A percentile compares a stretch with the other conserved stretches of the same genome.
These are phyloP conservation scores for Anabacerthia variegaticeps DNA, from an alignment of 2,797 vertebrate genomes.

Conservation along the genomic window DNA sequence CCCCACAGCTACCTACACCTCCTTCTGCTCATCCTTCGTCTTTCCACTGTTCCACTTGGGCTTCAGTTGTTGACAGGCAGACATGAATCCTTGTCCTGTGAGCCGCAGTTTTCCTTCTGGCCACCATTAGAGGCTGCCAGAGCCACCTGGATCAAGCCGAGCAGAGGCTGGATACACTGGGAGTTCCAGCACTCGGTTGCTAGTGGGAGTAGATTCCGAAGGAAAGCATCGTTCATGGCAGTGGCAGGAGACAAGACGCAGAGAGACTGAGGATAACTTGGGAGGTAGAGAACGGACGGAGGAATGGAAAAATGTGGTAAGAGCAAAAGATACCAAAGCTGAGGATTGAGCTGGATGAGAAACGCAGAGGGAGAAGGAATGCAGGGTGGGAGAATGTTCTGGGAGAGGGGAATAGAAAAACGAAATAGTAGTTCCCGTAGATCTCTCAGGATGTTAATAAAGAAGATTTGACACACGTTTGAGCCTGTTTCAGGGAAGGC, in stretches of 20 bases:
- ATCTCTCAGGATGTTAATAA: neutral
- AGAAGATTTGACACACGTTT: neutral
- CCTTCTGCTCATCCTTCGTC: neutral
- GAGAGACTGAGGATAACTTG: slow-evolving; percentile 35
- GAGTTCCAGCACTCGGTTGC: neutral
- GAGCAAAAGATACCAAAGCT: neutral
- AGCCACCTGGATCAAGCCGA: neutral
- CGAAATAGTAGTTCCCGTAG: neutral
- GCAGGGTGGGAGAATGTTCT: neutral
- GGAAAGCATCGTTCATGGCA: slow-evolving; percentile 8
- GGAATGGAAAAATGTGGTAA: slow-evolving; percentile 38
- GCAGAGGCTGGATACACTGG: neutral
- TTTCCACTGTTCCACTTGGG: neutral
- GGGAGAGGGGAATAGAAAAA: neutral
- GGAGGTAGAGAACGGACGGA: neutral
- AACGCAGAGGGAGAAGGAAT: neutral
- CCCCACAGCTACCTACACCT: slow-evolving; percentile 19
- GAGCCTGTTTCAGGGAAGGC: neutral
- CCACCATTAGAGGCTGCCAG: slow-evolving; percentile 28
- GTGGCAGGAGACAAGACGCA: neutral
- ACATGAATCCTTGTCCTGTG: neutral
- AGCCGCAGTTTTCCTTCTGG: neutral
- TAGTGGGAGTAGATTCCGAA: neutral
- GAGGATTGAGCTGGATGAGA: neutral
- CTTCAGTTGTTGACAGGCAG: neutral